Conservation (phyloP, 2,797 vertebrate genomes). For the Neosalanx taihuensis region DNA sequence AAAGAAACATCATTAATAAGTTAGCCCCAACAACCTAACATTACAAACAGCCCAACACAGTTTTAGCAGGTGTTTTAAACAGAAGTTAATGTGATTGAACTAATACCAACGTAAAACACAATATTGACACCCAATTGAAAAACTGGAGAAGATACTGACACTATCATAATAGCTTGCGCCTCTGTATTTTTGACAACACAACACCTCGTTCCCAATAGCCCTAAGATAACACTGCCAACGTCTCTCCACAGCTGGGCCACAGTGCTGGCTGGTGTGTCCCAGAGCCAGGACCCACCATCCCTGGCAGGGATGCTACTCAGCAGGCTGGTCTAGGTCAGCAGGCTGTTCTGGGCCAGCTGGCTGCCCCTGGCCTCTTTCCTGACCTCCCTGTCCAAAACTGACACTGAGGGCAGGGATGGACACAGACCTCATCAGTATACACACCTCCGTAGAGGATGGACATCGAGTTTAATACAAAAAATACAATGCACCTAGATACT, state of each 20-base stretch:
- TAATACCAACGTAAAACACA: no score
- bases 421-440: no score
- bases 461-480: slow-evolving; percentile 3
- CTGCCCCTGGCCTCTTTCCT: background rate
- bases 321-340: background rate
- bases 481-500: no score
- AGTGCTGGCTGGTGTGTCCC: background rate
- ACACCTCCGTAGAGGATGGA: background rate
- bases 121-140: no score
- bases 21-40: no score
- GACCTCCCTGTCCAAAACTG: slow-evolving; percentile 2
- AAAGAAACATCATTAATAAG: no score
- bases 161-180: background rate
- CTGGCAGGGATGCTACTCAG: no score
- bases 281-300: no score
- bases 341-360: background rate
- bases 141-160: no score
- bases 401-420: background rate
- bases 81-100: no score
- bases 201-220: background rate
- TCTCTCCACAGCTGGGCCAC: background rate
- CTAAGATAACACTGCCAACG: background rate
- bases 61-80: no score
- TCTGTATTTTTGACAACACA: background rate
- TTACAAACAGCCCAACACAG: no score